These are phyloP conservation scores for Alaudala cheleensis DNA, from an alignment of 2,113 vertebrate species.

Conservation along the genomic window DNA sequence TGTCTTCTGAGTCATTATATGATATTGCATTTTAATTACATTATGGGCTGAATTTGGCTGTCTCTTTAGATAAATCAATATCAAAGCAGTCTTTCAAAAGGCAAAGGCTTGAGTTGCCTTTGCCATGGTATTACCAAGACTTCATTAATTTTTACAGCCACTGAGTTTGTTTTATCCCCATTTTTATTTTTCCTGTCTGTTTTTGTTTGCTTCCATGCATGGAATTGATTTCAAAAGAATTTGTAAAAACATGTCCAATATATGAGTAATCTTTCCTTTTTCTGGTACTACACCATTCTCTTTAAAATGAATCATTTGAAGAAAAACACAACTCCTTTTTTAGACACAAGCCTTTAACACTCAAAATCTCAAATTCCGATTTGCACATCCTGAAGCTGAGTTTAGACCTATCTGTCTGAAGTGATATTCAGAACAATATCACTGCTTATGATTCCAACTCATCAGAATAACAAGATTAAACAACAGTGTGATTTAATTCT, in stretches of 20 bases:
- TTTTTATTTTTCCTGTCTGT: slow-evolving; percentile 41
- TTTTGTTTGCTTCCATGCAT: slow-evolving; percentile 28
- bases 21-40: slow-evolving; percentile 60
- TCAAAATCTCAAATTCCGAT: neutral
- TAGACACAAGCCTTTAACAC: neutral
- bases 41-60: slow-evolving; percentile 22
- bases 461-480: slow-evolving; percentile 31
- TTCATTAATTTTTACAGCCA: slow-evolving; percentile 61
- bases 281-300: neutral
- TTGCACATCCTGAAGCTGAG: slow-evolving; percentile 14
- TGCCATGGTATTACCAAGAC: slow-evolving; percentile 26
- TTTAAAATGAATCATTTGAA: neutral
- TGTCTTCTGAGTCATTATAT: slow-evolving; percentile 13
- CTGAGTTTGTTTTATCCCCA: slow-evolving; percentile 34
- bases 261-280: neutral
- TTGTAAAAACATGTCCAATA: neutral
- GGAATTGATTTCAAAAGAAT: slow-evolving; percentile 17
- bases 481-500: slow-evolving; percentile 58
- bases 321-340: neutral
- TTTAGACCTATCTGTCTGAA: neutral
- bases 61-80: slow-evolving; percentile 42
- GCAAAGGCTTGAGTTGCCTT: slow-evolving; percentile 35
- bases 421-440: neutral
- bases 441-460: neutral
- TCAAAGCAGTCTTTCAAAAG: slow-evolving; percentile 61